These are phyloP conservation scores for Halotydeus destructor DNA, from an alignment of 1,140 invertebrate genomes.

Conservation along the genomic window DNA sequence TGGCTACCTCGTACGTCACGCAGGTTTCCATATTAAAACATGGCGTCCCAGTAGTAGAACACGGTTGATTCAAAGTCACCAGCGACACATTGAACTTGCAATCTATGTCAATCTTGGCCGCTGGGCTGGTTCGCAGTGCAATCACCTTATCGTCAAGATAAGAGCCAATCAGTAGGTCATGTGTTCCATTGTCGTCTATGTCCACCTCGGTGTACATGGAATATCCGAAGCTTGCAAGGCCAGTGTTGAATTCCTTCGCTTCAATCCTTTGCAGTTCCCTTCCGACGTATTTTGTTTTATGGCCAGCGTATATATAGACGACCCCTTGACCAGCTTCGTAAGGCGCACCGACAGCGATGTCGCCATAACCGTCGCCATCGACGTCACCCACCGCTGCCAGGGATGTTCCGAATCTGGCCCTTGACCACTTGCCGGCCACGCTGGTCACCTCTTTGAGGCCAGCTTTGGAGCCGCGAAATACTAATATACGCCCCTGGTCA, in stretches of 20 bases:
- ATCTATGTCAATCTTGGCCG: too few relatives aligned
- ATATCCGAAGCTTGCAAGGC: slow-evolving; percentile 10
- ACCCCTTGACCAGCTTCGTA: slow-evolving; percentile 25
- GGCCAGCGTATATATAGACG: slow-evolving; percentile 31
- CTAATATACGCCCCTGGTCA: slow-evolving; percentile 37
- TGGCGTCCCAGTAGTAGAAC: too few relatives aligned
- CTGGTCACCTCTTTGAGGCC: too few relatives aligned
- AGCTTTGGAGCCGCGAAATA: slow-evolving; percentile 24
- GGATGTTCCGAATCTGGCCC: slow-evolving; percentile 27
- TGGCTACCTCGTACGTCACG: too few relatives aligned
- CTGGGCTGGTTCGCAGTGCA: too few relatives aligned
- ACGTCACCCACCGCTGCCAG: slow-evolving; percentile 28
- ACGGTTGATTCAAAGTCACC: too few relatives aligned
- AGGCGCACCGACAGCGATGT: slow-evolving; percentile 32
- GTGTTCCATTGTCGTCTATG: slow-evolving; percentile 10
- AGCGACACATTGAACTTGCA: too few relatives aligned
- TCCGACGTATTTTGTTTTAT: slow-evolving; percentile 19
- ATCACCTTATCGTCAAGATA: slow-evolving; percentile 10
- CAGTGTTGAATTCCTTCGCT: not conserved
- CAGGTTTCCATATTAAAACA: too few relatives aligned
- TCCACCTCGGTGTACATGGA: slow-evolving; percentile 6
- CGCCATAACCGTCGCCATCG: slow-evolving; percentile 29
- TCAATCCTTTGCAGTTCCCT: slow-evolving; percentile 2
- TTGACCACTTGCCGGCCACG: slow-evolving; percentile 12
- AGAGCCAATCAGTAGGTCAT: slow-evolving; percentile 11